Base-by-base conservation (phyloP, 2,797 vertebrate genomes). In the Catostomus latipinnis region DNA sequence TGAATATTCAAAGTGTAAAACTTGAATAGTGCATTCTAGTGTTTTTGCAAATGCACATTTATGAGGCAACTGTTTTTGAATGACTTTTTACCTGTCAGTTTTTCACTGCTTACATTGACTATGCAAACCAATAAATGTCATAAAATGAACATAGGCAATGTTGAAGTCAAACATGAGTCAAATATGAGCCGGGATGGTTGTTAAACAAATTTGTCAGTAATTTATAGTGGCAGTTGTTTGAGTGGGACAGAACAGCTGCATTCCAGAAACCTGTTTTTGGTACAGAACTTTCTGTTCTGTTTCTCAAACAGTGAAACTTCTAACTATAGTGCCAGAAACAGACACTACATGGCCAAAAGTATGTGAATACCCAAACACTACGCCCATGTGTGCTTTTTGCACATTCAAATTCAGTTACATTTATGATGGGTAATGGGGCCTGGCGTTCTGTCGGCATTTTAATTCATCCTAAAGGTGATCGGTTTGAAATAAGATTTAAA, bases 181-280 rank as follows among this genome's bases (percentile, higher is more conserved):
- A 22, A 49, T 72, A 14, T 56, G 9, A 60, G 71, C 56, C 6
- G 56, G 45, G 56, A 60, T 5, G 7, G 14, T 22, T 60, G 6
- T 60, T 50, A 16, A 63, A 65, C n/a, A 6, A 52, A 66, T 1
- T 6, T 65, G 73, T 54, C n/a, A 12, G 61, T 75, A 49, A 63
- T 75, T 75, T 75, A 73, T 13, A 65, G 22, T 6, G 60, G 9
- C 6, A 16, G n/a, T 58, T 58, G 18, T 18, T 58, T 45, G 68
- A 54, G 18, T 14, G 68, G 22, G 68, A 56, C 34, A 71, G 52
- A 65, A 75, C 73, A 65, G 60, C 12, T 34, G 18, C 73, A 65
- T 65, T 75, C 61, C 73, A 46, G n/a, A 75, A 75, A 75, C 50
- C 73, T 56, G 61, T 48, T 75, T 75, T 66, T 46, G 6, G 45